Base-by-base conservation (phyloP, 2,113 vertebrate genomes). In the Melanotaenia duboulayi region DNA sequence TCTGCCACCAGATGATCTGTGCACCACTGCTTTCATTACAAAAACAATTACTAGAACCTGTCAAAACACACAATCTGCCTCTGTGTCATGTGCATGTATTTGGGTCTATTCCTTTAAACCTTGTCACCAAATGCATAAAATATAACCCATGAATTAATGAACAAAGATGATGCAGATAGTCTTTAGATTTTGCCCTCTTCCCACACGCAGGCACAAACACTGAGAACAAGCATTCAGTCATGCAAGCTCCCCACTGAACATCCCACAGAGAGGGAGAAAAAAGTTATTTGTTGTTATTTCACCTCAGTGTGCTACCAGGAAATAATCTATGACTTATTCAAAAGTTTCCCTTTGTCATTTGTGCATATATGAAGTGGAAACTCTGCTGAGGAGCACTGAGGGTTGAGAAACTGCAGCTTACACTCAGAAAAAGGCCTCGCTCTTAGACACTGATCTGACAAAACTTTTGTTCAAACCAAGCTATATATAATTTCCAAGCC, bases 311-410 rank as follows among this genome's bases (percentile, higher is more conserved):
- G 85, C 87, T 86, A 87, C 81, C 84, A 92, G 88, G 89, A 93
- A 91, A 89, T 82, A 88, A 86, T 80, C 76, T 82, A 94, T 94
- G 89, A 94, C 92, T 93, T 92, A 93, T 94, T 92, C 92, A 94
- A 78, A 68, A 76, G 54, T 74, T 89, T 86, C 78, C 83, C 74
- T 89, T 92, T 92, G 91, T 91, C 82, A 85, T 85, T 83, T 89
- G 88, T 94, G 90, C 89, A 94, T 92, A 92, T 88, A 92, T 90
- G 88, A 92, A 92, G 78, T 90, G 77, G 78, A 81, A 89, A 87
- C 84, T 84, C 83, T 84, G 86, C 87, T 65, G 71, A 81, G 78
- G 82, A 89, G 75, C 60, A 42, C 56, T 78, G 80, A 78, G 80
- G 86, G 75, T 85, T 88, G 87, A 85, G 82, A 89, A 79, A 75